Conservation (phyloP, 1,140 invertebrate species). For the Maniola jurtina region DNA sequence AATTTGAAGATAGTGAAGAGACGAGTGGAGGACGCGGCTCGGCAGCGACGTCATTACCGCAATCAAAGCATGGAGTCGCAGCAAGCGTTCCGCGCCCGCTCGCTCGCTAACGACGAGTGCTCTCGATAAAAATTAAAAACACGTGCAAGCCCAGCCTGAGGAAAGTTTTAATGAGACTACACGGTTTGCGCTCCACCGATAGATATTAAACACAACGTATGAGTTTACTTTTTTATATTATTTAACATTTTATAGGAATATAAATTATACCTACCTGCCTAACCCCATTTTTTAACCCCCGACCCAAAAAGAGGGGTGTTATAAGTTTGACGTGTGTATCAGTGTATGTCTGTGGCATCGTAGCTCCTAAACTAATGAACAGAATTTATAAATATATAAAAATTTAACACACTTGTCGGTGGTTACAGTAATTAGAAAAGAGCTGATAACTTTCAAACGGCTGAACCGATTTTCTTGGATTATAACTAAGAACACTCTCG, state of each 20-base stretch:
- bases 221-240: slow-evolving; percentile 12
- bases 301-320: too few relatives aligned
- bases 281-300: too few relatives aligned
- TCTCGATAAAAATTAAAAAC: slow-evolving; percentile 80
- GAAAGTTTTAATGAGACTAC: slow-evolving; percentile 78
- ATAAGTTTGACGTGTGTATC: too few relatives aligned
- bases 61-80: slow-evolving; percentile 74
- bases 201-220: slow-evolving; percentile 33
- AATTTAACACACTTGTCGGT: too few relatives aligned
- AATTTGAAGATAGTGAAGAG: slow-evolving; percentile 69
- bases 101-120: slow-evolving; percentile 62
- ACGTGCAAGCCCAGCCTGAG: slow-evolving; percentile 75
- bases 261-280: too few relatives aligned
- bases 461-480: too few relatives aligned
- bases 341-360: too few relatives aligned
- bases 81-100: slow-evolving; percentile 46
- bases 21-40: slow-evolving; percentile 46
- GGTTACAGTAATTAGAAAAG: too few relatives aligned
- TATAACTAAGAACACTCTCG: too few relatives aligned
- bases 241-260: not conserved
- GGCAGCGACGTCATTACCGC: slow-evolving; percentile 74
- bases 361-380: too few relatives aligned
- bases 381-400: too few relatives aligned
- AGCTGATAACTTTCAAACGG: too few relatives aligned
- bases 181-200: slow-evolving; percentile 55